phyloP scores from a whole-genome alignment of 2,888 invertebrate species.

The Crocallis elinguaria region DNA sequence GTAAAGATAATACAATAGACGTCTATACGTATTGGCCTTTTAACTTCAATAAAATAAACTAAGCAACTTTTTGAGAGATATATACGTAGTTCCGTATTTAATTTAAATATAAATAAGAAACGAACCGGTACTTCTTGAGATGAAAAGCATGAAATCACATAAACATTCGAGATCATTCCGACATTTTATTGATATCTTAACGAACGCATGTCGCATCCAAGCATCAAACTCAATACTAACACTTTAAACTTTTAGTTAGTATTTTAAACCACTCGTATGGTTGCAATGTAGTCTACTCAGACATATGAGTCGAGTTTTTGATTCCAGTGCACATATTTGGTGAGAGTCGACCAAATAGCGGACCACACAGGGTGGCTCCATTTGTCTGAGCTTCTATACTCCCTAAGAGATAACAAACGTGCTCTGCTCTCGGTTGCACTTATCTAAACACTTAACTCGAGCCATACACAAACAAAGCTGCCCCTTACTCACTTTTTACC shows the following conservation, averaged over 20 bases:
- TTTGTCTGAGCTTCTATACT: constrained; percentile 72
- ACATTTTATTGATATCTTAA: constrained; percentile 20
- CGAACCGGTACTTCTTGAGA: constrained; percentile 11
- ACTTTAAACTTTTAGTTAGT: constrained; percentile 23
- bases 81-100: constrained; percentile 23
- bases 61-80: constrained; percentile 10
- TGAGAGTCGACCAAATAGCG: constrained; percentile 69
- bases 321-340: constrained; percentile 68
- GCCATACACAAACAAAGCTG: constrained; percentile 81
- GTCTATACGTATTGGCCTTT: constrained; percentile 30
- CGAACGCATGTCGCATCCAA: constrained; percentile 28
- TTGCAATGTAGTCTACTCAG: constrained; percentile 39
- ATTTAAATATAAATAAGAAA: constrained; percentile 30
- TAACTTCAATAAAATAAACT: constrained; percentile 24
- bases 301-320: constrained; percentile 52
- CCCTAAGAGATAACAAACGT: constrained; percentile 81
- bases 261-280: constrained; percentile 38
- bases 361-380: constrained; percentile 83
- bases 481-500: constrained; percentile 80
- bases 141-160: constrained; percentile 21
- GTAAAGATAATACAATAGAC: constrained; percentile 27
- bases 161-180: constrained; percentile 13
- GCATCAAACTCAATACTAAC: constrained; percentile 22
- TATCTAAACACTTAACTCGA: constrained; percentile 83
- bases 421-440: constrained; percentile 78